Evolutionary conservation across 2,113 vertebrate genomes (phyloP).

Genomic region (Spea multiplicata): DNA sequence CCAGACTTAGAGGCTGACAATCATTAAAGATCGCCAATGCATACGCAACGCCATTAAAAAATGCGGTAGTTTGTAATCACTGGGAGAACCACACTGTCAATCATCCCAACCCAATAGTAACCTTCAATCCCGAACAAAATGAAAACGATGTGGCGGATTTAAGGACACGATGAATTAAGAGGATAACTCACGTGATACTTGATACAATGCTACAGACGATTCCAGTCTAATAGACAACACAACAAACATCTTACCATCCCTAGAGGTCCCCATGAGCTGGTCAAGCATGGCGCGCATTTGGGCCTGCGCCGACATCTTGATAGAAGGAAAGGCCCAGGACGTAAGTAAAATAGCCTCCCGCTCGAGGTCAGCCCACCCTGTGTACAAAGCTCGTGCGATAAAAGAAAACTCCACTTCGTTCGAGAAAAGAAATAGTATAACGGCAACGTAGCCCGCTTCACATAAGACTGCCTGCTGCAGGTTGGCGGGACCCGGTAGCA

Average conservation of each 20-base stretch:
- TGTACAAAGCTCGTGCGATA: too few species aligned
- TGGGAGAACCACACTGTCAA: conserved; percentile 51
- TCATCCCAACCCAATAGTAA: conserved; percentile 46
- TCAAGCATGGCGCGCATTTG: conserved; percentile 98
- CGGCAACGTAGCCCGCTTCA: too few species aligned
- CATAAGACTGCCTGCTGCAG: too few species aligned
- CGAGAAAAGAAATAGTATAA: too few species aligned
- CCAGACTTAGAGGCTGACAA: too few species aligned
- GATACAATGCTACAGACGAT: not conserved
- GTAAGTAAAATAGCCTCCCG: not conserved
- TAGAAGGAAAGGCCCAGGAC: conserved; percentile 6
- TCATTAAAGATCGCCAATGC: too few species aligned
- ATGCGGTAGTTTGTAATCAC: not conserved
- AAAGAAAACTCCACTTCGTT: too few species aligned
- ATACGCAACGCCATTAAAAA: too few species aligned
- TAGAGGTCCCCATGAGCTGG: conserved; percentile 95
- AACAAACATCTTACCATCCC: conserved; percentile 81
- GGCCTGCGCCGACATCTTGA: conserved; percentile 93
- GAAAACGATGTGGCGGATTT: too few species aligned
- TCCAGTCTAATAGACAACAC: not conserved
- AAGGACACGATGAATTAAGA: not conserved
- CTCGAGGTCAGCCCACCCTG: too few species aligned
- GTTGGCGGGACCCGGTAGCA: too few species aligned
- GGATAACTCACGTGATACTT: not conserved
- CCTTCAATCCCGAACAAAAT: conserved; percentile 18